Base-by-base conservation (phyloP, 2,113 vertebrate species). In the Ranitomeya imitator region DNA sequence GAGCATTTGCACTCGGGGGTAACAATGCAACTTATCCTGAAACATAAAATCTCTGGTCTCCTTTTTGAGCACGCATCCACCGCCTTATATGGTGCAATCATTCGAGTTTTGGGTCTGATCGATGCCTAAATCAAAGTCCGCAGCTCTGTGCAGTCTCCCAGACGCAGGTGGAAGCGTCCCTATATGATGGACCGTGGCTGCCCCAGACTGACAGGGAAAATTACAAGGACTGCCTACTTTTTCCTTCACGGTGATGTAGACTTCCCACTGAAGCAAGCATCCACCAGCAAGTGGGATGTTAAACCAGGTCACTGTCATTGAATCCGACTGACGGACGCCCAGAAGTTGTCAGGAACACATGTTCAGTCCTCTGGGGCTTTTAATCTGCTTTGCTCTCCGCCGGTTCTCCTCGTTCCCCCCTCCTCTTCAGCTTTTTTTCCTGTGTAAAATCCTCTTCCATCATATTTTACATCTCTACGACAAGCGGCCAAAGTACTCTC, bases 301-400 rank as follows among this genome's bases (percentile, higher is more conserved):
- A 91, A 91, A 90, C 14, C 91, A 87, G 93, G 90, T 90, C 93
- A 92, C 83, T 60, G 79, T 78, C 91, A 91, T 90, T 0, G 91
- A 67, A 89, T 87, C 85, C 91, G 91, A 78, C 91, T 90, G 91
- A 91, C 59, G 88, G 92, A 91, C 88, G 93, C 90, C 94, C 92
- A 94, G 92, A 94, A 93, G 94, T 95, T 94, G 94, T 93, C 92
- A 93, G 92, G 93, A 93, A 93, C 95, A 94, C 93, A 93, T 94
- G 94, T 93, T 95, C 87, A 23, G 19, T 79, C 84, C 91, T 89
- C 91, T 86, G 90, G 23, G 83, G 89, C 91, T 88, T 90, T 79
- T 85, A 89, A 89, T 89, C 87, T 85, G 60, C 87, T 80, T 87
- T 80, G 57, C 86, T 69, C 90, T 91, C 90, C 89, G 89, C 90